Evolutionary conservation across 2,888 invertebrate species (phyloP).

Genomic region (Microdon myrmicae): DNA sequence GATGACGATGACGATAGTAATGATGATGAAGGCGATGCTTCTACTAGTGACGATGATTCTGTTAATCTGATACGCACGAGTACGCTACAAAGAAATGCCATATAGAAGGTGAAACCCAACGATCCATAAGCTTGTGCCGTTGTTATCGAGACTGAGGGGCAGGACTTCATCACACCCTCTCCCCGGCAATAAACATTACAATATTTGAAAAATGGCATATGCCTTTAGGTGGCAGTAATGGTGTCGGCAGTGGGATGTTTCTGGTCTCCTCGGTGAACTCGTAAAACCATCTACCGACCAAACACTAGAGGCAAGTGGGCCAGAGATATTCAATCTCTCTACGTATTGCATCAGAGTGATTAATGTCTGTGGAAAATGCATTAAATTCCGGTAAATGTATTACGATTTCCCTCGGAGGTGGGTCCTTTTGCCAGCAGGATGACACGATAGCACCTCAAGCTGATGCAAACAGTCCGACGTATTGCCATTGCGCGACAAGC

Average conservation of each 20-base stretch:
- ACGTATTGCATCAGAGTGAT: conserved; percentile 62
- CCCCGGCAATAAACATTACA: conserved; percentile 41
- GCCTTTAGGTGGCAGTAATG: conserved; percentile 22
- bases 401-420: conserved; percentile 62
- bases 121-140: conserved; percentile 42
- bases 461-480: conserved; percentile 39
- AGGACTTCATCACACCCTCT: conserved; percentile 32
- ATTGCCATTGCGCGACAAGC: conserved; percentile 38
- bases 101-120: conserved; percentile 48
- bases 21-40: conserved; percentile 17
- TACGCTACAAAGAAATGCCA: conserved; percentile 31
- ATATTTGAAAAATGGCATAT: conserved; percentile 52
- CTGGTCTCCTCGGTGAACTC: conserved; percentile 43
- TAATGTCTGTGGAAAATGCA: conserved; percentile 67
- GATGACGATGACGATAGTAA: conserved; percentile 1
- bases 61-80: conserved; percentile 44
- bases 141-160: no score
- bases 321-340: conserved; percentile 52
- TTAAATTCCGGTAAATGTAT: conserved; percentile 67
- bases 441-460: not conserved
- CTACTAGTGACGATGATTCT: conserved; percentile 44
- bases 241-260: conserved; percentile 25
- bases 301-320: conserved; percentile 4
- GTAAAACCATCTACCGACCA: conserved; percentile 14
- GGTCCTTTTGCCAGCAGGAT: conserved; percentile 4